Percentiles rank a stretch among this genome's conserved stretches.
phyloP scores from a whole-genome alignment of 2,888 invertebrate genomes.

The Esperia sulphurella region DNA sequence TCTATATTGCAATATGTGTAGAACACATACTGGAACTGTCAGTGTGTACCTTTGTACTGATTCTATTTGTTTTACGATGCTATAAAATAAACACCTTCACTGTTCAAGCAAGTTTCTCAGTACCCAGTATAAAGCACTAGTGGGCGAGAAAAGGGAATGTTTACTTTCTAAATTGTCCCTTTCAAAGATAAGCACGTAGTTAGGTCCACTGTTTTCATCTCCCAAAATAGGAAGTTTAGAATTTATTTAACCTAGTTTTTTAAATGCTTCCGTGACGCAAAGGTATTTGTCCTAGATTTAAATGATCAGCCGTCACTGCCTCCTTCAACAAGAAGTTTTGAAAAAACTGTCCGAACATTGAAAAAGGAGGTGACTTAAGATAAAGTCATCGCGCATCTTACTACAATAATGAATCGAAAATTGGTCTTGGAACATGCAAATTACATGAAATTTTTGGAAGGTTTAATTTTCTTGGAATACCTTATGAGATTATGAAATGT shows the following conservation, averaged over 20 bases:
- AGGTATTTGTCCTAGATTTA: conserved; percentile 64
- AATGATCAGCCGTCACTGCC: conserved; percentile 50
- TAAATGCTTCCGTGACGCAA: conserved; percentile 52
- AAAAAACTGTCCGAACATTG: conserved; percentile 35
- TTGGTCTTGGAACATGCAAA: too few species aligned
- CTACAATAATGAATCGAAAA: too few species aligned
- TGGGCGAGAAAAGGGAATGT: conserved; percentile 34
- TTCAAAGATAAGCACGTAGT: conserved; percentile 39
- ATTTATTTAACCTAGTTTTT: conserved; percentile 56
- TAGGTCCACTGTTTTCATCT: conserved; percentile 39
- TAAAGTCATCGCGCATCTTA: background rate
- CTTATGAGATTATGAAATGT: too few species aligned
- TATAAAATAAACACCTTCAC: conserved; percentile 6
- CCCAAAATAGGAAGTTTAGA: conserved; percentile 40
- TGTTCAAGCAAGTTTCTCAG: conserved; percentile 10
- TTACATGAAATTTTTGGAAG: too few species aligned
- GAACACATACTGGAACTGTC: too few species aligned
- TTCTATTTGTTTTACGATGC: background rate
- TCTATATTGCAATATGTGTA: too few species aligned
- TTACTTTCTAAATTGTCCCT: conserved; percentile 52
- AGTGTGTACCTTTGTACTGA: background rate
- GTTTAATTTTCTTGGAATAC: too few species aligned
- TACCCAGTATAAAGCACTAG: conserved; percentile 9
- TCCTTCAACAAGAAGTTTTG: conserved; percentile 42
- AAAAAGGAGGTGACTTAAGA: background rate